Evolutionary conservation across 2,888 invertebrate species (phyloP), one percentile per base, ranked within the genome.

Genomic region (Elmis aenea): DNA sequence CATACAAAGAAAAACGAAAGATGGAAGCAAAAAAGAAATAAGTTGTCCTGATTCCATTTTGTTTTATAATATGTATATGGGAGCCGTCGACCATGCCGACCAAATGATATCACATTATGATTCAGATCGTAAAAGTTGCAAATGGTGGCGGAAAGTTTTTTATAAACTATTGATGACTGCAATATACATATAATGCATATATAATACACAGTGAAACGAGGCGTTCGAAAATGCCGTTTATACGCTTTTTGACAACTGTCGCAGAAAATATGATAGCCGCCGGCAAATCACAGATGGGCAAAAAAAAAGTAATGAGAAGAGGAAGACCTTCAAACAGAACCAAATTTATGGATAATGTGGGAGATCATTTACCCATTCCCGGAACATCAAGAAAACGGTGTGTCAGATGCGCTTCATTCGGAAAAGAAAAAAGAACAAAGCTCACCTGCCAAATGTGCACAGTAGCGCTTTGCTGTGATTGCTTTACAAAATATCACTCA

Each of bases 21-120:
- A 26, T 26, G 26, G 26, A 3, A 11, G 26, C n/a, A 9, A 26
- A 26, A 26, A 26, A 23, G n/a, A n/a, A n/a, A n/a, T n/a, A n/a
- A n/a, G n/a, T n/a, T n/a, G n/a, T n/a, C n/a, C n/a, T n/a, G n/a
- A n/a, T n/a, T n/a, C n/a, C n/a, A n/a, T n/a, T n/a, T n/a, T n/a
- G n/a, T n/a, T n/a, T n/a, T n/a, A n/a, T n/a, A n/a, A n/a, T n/a
- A n/a, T n/a, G n/a, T n/a, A n/a, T n/a, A n/a, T n/a, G n/a, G n/a
- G n/a, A n/a, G 23, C 9, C 23, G 23, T 23, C 23, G 23, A 23
- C n/a, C 23, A 23, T 23, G 23, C 23, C 5, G 23, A 23, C n/a
- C 23, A 23, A n/a, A 23, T 23, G 10, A 8, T 23, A 23, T 23
- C 23, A 8, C 23, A 23, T 4, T 23, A 23, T 5, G 23, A 23